These are phyloP conservation scores for Bembecia ichneumoniformis DNA, from an alignment of 2,888 invertebrate genomes.

Conservation along the genomic window DNA sequence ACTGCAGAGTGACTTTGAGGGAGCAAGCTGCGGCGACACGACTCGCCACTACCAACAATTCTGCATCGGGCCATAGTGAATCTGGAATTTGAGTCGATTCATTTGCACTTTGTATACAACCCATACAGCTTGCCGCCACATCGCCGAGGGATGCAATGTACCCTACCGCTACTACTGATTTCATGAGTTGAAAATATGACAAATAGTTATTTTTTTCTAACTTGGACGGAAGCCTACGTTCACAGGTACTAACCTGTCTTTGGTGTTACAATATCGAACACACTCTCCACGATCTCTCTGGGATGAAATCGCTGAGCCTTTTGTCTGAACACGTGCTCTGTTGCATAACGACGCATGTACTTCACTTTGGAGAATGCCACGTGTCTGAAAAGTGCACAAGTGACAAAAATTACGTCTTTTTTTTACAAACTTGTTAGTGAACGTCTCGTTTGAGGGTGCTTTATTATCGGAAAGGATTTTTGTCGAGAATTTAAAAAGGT, in stretches of 20 bases:
- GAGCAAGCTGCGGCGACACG: constrained; percentile 48
- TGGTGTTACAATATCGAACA: constrained; percentile 92
- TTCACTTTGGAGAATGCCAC: constrained; percentile 85
- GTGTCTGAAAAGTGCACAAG: constrained; percentile 37
- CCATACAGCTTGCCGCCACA: no score
- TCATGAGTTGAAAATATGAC: no score
- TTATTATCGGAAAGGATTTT: no score
- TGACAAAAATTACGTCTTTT: no score
- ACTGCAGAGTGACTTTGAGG: constrained; percentile 77
- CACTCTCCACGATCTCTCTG: constrained; percentile 89
- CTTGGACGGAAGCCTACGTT: no score
- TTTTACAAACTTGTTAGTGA: no score
- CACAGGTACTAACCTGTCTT: constrained; percentile 72
- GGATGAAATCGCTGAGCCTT: constrained; percentile 88
- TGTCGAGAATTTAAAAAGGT: no score
- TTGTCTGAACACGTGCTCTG: constrained; percentile 90
- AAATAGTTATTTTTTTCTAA: no score
- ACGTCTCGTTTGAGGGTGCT: no score
- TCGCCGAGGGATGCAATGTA: no score
- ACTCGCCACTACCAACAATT: constrained; percentile 83
- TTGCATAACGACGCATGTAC: constrained; percentile 85
- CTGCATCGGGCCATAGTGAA: constrained; percentile 86
- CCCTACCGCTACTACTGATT: no score
- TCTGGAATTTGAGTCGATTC: constrained; percentile 38
- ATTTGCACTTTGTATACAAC: no score